Conservation (phyloP, 2,797 vertebrate genomes). For the Setipinna tenuifilis region DNA sequence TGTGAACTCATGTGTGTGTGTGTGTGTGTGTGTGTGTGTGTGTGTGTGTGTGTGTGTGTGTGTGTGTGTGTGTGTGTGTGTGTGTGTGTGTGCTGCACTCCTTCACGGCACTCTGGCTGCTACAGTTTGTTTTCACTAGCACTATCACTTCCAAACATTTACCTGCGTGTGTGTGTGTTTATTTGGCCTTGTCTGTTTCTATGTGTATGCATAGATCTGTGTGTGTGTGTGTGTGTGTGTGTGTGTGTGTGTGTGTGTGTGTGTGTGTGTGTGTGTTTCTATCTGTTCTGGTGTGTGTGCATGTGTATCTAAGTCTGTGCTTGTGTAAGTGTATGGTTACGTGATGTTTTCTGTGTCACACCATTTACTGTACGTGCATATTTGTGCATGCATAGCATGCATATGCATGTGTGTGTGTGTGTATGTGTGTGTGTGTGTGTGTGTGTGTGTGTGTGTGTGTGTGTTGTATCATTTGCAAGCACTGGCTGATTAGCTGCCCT, state of each 20-base stretch:
- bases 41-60: too few species aligned
- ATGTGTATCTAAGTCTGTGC: neutral
- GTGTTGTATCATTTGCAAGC: too few species aligned
- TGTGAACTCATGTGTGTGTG: slow-evolving; percentile 47
- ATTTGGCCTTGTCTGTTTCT: neutral
- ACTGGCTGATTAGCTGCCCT: too few species aligned
- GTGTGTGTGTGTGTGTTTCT: neutral
- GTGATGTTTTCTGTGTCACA: too few species aligned
- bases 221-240: neutral
- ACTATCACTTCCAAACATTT: neutral
- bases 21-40: too few species aligned
- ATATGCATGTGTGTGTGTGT: too few species aligned
- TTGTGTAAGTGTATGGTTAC: neutral
- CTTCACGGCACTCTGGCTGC: slow-evolving; percentile 27
- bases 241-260: neutral
- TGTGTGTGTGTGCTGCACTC: slow-evolving; percentile 50
- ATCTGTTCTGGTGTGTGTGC: neutral
- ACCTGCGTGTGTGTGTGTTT: neutral
- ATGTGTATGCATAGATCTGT: neutral
- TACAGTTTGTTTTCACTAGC: slow-evolving; percentile 39
- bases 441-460: too few species aligned
- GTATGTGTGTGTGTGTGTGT: too few species aligned
- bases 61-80: too few species aligned
- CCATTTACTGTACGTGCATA: too few species aligned
- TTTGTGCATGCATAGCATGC: too few species aligned